Evolutionary conservation across 2,113 vertebrate species (phyloP).

Genomic region (Beaufortia kweichowensis): DNA sequence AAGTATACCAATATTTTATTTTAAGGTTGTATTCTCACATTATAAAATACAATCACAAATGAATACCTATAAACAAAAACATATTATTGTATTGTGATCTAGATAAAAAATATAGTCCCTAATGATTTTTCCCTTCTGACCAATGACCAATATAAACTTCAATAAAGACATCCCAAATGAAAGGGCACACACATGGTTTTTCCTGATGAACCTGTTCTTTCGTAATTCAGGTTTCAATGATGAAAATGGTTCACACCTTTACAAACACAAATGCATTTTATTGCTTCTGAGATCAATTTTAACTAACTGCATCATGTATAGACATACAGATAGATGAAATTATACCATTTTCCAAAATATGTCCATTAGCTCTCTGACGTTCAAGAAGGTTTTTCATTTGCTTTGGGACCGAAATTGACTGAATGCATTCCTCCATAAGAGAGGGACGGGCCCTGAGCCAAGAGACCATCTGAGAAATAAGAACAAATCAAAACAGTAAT

Average conservation of each 20-base stretch:
- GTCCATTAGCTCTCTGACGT: conserved; percentile 35
- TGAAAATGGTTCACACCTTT: not conserved
- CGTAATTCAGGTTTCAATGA: not conserved
- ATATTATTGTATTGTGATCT: no score
- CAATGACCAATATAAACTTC: no score
- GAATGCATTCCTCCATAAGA: conserved; percentile 58
- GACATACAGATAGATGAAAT: not conserved
- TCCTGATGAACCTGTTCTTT: not conserved
- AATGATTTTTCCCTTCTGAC: no score
- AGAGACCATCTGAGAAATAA: conserved; percentile 59
- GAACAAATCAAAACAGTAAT: conserved; percentile 27
- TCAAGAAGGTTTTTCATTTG: conserved; percentile 40
- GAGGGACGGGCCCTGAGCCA: conserved; percentile 62
- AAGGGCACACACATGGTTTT: not conserved
- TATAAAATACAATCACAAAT: no score
- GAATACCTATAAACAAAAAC: no score
- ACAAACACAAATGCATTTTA: not conserved
- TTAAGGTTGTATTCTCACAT: no score
- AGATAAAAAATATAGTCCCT: no score
- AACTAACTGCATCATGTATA: not conserved
- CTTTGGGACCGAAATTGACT: conserved; percentile 1
- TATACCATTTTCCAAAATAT: conserved; percentile 30
- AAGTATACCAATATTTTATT: no score
- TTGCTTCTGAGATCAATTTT: not conserved
- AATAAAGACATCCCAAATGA: not conserved